Evolutionary conservation across 2,797 vertebrate species (phyloP), one percentile per base, ranked within the genome.

Genomic region (Karalla daura): DNA sequence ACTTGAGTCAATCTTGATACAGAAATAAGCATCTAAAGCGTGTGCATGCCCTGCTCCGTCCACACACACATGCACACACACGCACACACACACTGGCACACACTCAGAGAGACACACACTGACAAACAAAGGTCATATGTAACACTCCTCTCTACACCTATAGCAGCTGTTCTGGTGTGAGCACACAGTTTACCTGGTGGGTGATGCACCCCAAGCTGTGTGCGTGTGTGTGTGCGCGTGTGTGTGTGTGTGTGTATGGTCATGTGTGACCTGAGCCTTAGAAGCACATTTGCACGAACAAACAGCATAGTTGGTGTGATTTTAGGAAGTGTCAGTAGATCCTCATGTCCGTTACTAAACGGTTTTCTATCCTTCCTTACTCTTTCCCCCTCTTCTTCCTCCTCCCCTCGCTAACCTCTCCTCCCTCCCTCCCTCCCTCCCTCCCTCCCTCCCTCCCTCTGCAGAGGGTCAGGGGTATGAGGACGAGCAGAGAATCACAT

Each of bases 401-500:
- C 18, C 20, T 27, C 15, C 12, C 18, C 18, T 36, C 50, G 18
- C 41, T 47, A 32, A 17, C 28, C 46, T 45, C 46, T 24, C 25
- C 36, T 28, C 45, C 14, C 15, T 30, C 32, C 28, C 15, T 11
- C 45, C 1, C 25, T 17, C 27, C 18, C 9, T 17, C 36, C 18
- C 43, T 43, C 10, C 18, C 39, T 13, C 39, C 3, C 55, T n/a
- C 21, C 30, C 63, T 70, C 71, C 49, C 61, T 25, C 56, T 25
- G 50, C 70, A 51, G 78, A 81, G 83, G 88, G 83, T 86, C 80
- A 80, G 81, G 43, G 71, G 74, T 66, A 64, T 39, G 66, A 85
- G 81, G 79, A 80, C 63, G 11, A 62, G 58, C 49, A 30, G 28
- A 37, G 49, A 63, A 69, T 86, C 86, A 81, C 76, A 81, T 79